These are phyloP conservation scores for Drosophila paramelanica DNA, from an alignment of 2,888 invertebrate genomes.

Conservation along the genomic window DNA sequence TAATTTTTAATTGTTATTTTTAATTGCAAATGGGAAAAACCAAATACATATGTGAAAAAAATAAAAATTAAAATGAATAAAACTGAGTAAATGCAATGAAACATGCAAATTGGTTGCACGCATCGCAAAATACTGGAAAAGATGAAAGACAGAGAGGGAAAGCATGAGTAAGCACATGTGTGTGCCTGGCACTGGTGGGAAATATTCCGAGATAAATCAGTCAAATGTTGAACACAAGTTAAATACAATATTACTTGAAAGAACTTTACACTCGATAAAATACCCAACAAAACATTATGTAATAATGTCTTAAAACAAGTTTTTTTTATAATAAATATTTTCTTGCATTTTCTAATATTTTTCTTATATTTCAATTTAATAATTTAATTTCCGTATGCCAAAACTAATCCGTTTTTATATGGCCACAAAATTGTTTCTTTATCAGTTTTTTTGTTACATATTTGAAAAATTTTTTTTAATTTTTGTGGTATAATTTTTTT, in stretches of 20 bases:
- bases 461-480: no score
- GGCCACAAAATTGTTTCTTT: no score
- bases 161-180: constrained; percentile 9
- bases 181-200: neutral
- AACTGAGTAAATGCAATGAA: constrained; percentile 48
- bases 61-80: constrained; percentile 13
- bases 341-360: no score
- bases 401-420: no score
- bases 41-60: constrained; percentile 12
- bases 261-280: neutral
- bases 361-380: no score
- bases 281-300: constrained; percentile 6
- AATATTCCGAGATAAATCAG: constrained; percentile 14
- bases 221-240: constrained; percentile 10
- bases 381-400: no score
- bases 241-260: neutral
- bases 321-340: no score
- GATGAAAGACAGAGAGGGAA: neutral
- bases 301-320: neutral
- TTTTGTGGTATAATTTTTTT: no score
- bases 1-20: constrained; percentile 67
- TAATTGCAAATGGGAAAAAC: constrained; percentile 58
- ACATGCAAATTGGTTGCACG: constrained; percentile 59
- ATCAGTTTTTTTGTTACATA: no score
- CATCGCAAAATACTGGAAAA: constrained; percentile 20